Evolutionary conservation across 1,140 invertebrate species (phyloP).

Genomic region (Bombus impatiens): DNA sequence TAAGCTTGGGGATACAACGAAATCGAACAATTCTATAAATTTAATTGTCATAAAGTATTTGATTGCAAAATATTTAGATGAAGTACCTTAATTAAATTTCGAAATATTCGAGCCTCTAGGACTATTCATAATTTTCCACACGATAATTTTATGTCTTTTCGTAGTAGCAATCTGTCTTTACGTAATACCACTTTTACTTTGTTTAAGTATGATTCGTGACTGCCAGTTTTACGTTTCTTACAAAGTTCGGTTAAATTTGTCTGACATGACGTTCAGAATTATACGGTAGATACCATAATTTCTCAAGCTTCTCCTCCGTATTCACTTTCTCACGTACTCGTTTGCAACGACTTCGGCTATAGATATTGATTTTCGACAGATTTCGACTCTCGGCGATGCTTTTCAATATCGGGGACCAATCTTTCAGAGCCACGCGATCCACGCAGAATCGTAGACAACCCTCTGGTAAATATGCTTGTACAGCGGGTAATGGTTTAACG

Average conservation of each 20-base stretch:
- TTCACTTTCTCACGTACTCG: conserved; percentile 59
- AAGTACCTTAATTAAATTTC: background rate
- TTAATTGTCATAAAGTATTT: background rate
- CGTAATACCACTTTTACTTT: background rate
- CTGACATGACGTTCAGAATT: background rate
- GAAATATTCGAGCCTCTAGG: background rate
- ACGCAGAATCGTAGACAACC: conserved; percentile 61
- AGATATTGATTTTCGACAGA: conserved; percentile 58
- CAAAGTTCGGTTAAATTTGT: background rate
- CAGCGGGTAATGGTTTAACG: conserved; percentile 40
- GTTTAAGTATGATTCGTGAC: background rate
- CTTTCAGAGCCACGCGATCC: conserved; percentile 56
- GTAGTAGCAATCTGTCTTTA: background rate
- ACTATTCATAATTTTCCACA: background rate
- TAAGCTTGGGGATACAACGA: conserved; percentile 19
- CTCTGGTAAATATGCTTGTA: conserved; percentile 51
- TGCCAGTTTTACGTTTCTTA: background rate
- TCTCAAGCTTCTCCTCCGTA: conserved; percentile 61
- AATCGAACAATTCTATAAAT: background rate
- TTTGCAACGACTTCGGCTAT: conserved; percentile 51
- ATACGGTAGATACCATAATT: conserved; percentile 60
- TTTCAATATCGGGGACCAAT: conserved; percentile 63
- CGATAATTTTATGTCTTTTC: background rate
- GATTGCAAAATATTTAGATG: too few relatives aligned
- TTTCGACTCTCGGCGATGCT: conserved; percentile 58